Evolutionary conservation across 2,113 vertebrate genomes (phyloP), one percentile per base, ranked within the genome.

Genomic region (Trochalopteron elliotii): DNA sequence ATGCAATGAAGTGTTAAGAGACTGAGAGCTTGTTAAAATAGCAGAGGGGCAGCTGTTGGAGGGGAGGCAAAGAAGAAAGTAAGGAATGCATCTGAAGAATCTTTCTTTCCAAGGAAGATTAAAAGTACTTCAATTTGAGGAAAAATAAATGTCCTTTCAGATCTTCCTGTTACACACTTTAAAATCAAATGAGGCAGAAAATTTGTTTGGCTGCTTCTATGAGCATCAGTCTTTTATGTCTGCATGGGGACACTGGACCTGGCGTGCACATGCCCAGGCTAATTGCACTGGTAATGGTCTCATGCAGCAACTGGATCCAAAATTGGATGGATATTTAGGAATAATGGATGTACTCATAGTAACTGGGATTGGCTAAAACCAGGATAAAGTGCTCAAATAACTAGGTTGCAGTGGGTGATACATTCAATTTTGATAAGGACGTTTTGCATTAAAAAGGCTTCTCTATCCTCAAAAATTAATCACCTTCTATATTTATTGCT

Each of bases 141-240:
- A 88, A 90, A 94, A 91, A 74, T 59, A 59, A 81, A 79, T 86
- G 47, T 84, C n/a, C 49, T 93, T 90, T 94, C 88, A 90, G 76
- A 87, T 96, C 90, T 93, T 92, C 80, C 64, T 86, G 52, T 77
- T 93, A 33, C 79, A 78, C 35, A 22, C 61, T 93, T 94, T 68
- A 90, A 92, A 90, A 84, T 69, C 64, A 95, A 94, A 96, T 87
- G 94, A 96, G 69, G 69, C 83, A 78, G 90, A 96, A 96, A 95
- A 89, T 92, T 37, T 94, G 77, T 96, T 93, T 95, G 80, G 86
- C 92, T 90, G 90, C 64, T 75, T 83, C 60, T 61, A 0, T 64
- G 57, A 92, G 76, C 83, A 42, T 81, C 7, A 0, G 31, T 89
- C 71, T 90, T 93, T 88, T 63, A 92, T 78, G 76, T 67, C 60